Percentiles rank a stretch among this genome's conserved stretches.
phyloP scores from a whole-genome alignment of 2,113 vertebrate genomes.

The Panurus biarmicus region DNA sequence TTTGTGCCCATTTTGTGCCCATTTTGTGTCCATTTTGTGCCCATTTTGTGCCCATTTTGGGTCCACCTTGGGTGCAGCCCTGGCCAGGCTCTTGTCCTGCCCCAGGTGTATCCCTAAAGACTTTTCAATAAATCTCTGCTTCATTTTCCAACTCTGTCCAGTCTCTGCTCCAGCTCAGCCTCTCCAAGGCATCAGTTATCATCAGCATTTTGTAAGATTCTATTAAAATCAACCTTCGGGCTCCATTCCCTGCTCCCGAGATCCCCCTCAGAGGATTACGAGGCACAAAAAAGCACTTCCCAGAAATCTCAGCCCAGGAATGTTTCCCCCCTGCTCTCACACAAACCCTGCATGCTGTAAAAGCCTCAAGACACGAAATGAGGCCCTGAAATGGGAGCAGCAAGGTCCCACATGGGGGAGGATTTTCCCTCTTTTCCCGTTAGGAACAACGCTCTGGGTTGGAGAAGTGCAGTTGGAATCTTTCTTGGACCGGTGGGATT shows the following conservation, averaged over 20 bases:
- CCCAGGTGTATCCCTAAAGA: too few species aligned
- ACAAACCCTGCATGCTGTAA: accelerated
- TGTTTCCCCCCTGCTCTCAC: background rate
- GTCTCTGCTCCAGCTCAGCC: too few species aligned
- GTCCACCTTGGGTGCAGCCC: too few species aligned
- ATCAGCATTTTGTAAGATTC: background rate
- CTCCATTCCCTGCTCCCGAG: background rate
- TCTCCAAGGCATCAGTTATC: background rate
- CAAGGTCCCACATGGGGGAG: background rate
- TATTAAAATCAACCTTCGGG: background rate
- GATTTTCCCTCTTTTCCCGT: background rate
- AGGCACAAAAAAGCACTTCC: background rate
- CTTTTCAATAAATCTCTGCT: too few species aligned
- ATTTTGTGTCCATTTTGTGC: too few species aligned
- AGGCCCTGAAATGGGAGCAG: background rate
- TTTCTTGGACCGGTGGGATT: accelerated
- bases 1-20: too few species aligned
- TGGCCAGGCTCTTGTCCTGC: too few species aligned
- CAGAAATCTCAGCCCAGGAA: background rate
- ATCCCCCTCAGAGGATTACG: accelerated
- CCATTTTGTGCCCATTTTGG: too few species aligned
- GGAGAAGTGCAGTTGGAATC: background rate
- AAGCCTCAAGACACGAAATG: background rate
- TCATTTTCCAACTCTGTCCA: too few species aligned
- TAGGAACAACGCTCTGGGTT: background rate